Evolutionary conservation across 2,113 vertebrate species (phyloP).

Genomic region (Protobothrops flavoviridis): DNA sequence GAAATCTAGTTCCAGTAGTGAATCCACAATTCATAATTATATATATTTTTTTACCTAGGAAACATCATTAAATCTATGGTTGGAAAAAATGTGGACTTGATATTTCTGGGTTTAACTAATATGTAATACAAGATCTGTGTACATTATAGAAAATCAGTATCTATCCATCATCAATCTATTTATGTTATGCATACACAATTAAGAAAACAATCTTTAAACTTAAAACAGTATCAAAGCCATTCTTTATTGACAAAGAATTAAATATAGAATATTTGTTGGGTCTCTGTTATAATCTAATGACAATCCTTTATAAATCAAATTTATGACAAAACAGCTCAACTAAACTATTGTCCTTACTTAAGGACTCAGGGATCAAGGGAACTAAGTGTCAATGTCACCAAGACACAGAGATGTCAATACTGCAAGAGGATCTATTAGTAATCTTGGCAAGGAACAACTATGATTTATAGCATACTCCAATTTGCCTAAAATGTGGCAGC

Average conservation of each 20-base stretch:
- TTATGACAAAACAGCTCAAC: neutral
- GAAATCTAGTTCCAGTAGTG: neutral
- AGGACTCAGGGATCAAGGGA: neutral
- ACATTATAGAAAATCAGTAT: neutral
- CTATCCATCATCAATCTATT: neutral
- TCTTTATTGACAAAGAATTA: neutral
- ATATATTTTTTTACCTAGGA: neutral
- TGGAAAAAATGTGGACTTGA: neutral
- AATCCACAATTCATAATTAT: neutral
- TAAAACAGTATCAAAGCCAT: neutral
- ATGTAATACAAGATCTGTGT: neutral
- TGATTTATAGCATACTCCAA: neutral
- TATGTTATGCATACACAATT: neutral
- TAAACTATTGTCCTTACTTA: neutral
- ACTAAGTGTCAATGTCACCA: neutral
- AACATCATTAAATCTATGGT: neutral
- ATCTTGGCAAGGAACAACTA: neutral
- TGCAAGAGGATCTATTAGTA: neutral
- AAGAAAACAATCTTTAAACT: neutral
- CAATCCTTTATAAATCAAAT: neutral
- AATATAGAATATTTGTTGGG: neutral
- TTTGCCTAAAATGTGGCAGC: neutral
- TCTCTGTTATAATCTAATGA: neutral
- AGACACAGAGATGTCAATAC: neutral
- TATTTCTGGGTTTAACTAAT: neutral